Evolutionary conservation across 2,888 invertebrate genomes (phyloP).

Genomic region (Ophraella communa): DNA sequence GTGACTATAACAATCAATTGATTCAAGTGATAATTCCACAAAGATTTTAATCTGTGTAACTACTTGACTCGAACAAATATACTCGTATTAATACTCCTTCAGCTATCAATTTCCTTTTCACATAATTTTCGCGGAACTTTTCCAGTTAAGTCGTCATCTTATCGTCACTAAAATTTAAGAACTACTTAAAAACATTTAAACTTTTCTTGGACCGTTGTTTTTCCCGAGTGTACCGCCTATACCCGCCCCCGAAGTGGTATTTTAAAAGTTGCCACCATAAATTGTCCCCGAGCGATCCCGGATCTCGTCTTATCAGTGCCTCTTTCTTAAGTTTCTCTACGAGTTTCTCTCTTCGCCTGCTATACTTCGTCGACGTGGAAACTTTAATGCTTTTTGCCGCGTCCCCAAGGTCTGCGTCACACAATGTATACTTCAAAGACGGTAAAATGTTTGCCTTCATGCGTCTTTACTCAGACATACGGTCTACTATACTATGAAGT

Average conservation of each 20-base stretch:
- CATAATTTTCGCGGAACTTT: conserved; percentile 39
- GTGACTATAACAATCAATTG: too few relatives aligned
- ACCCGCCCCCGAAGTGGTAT: conserved; percentile 60
- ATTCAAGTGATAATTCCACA: background rate
- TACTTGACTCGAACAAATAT: background rate
- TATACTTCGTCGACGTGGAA: conserved; percentile 32
- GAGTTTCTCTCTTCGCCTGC: conserved; percentile 31
- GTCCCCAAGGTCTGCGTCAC: conserved; percentile 28
- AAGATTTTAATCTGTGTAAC: background rate
- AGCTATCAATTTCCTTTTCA: conserved; percentile 39
- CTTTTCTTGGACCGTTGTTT: conserved; percentile 32
- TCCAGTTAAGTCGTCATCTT: conserved; percentile 44
- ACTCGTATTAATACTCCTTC: background rate
- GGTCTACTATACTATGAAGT: background rate
- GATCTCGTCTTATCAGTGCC: conserved; percentile 60
- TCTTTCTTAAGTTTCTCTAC: conserved; percentile 52
- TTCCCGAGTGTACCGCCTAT: conserved; percentile 56
- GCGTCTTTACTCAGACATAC: background rate
- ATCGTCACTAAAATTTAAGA: conserved; percentile 48
- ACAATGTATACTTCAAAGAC: conserved; percentile 25
- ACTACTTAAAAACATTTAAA: conserved; percentile 46
- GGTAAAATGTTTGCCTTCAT: conserved; percentile 11
- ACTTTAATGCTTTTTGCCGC: conserved; percentile 31
- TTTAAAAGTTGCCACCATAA: conserved; percentile 62
- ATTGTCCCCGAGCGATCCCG: conserved; percentile 61